Conservation (phyloP, 2,797 vertebrate species). For the Nothura maculosa region DNA sequence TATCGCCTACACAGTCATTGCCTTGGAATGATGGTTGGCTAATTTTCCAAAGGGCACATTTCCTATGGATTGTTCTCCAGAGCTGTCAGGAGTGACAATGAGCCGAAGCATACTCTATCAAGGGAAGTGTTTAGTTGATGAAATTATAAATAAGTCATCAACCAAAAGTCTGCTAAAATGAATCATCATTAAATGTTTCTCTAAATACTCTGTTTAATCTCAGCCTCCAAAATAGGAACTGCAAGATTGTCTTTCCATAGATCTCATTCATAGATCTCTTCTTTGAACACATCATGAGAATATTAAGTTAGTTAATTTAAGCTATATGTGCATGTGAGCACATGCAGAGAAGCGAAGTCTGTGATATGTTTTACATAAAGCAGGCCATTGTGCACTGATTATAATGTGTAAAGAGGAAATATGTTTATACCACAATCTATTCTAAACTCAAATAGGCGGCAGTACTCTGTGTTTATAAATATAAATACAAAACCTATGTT, state of each 20-base stretch:
- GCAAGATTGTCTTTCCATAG: slow-evolving; percentile 73
- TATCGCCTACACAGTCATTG: slow-evolving; percentile 38
- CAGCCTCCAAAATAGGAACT: slow-evolving; percentile 78
- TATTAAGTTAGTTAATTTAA: slow-evolving; percentile 81
- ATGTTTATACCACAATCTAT: slow-evolving; percentile 82
- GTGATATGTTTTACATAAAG: slow-evolving; percentile 85
- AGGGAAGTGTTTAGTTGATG: slow-evolving; percentile 75
- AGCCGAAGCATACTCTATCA: slow-evolving; percentile 72
- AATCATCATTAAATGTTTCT: slow-evolving; percentile 76
- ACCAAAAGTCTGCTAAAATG: slow-evolving; percentile 77
- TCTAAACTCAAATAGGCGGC: slow-evolving; percentile 80
- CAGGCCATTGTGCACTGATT: slow-evolving; percentile 81
- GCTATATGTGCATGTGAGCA: slow-evolving; percentile 71
- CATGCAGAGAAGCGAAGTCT: slow-evolving; percentile 74
- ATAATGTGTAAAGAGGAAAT: slow-evolving; percentile 85
- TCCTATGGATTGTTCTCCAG: slow-evolving; percentile 58
- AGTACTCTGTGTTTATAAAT: slow-evolving; percentile 79
- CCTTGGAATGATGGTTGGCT: slow-evolving; percentile 57
- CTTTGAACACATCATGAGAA: slow-evolving; percentile 80
- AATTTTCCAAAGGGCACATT: slow-evolving; percentile 59
- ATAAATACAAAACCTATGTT: slow-evolving; percentile 75
- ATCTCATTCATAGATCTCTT: slow-evolving; percentile 78
- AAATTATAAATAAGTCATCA: slow-evolving; percentile 80
- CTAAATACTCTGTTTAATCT: slow-evolving; percentile 71
- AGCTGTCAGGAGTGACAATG: slow-evolving; percentile 58